phyloP scores from a whole-genome alignment of 2,888 invertebrate genomes.

The Eupithecia pulchellata region DNA sequence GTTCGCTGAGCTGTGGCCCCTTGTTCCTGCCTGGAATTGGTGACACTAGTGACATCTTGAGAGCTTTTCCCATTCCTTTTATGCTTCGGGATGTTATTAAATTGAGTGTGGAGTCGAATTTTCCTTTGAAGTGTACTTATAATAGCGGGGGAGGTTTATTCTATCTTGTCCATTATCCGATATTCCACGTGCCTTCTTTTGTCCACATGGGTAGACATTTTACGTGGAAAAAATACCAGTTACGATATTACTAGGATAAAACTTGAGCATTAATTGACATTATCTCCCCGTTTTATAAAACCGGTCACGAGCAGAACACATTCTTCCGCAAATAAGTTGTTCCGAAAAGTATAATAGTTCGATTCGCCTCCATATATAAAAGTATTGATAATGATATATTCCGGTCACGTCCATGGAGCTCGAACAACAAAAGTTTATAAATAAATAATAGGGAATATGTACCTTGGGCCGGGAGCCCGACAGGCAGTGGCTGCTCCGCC shows the following conservation, averaged over 20 bases:
- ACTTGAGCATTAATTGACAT: conserved; percentile 8
- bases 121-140: conserved; percentile 18
- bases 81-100: conserved; percentile 47
- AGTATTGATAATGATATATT: conserved; percentile 26
- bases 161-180: conserved; percentile 7
- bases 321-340: conserved; percentile 14
- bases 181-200: conserved; percentile 5
- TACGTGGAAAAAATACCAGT: conserved; percentile 2
- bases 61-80: conserved; percentile 47
- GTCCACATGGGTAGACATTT: conserved; percentile 1
- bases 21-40: conserved; percentile 70
- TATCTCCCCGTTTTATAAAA: conserved; percentile 1
- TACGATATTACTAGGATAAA: not conserved
- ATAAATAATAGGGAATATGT: conserved; percentile 37
- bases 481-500: not conserved
- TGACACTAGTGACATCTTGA: conserved; percentile 41
- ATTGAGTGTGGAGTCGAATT: conserved; percentile 39
- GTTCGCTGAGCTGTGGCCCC: conserved; percentile 27
- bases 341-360: conserved; percentile 17
- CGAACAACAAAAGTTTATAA: conserved; percentile 34
- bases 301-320: conserved; percentile 11
- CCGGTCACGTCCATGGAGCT: conserved; percentile 23
- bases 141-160: conserved; percentile 7
- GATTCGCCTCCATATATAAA: conserved; percentile 3
- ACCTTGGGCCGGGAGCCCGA: not conserved